Base-by-base conservation (phyloP, 2,113 vertebrate genomes). In the Sceloporus undulatus region DNA sequence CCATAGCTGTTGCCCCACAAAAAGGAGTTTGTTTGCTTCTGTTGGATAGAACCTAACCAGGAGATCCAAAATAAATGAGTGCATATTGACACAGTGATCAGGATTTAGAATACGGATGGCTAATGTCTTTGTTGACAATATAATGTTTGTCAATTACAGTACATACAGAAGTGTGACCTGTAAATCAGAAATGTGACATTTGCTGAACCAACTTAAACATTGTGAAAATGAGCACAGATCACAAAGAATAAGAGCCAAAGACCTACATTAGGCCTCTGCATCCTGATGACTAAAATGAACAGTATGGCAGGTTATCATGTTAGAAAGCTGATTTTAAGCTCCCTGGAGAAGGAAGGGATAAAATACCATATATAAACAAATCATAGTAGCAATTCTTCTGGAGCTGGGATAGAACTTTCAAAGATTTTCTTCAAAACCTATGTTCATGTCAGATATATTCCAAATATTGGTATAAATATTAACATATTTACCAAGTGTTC, bases 101-200 rank as follows among this genome's bases (percentile, higher is more conserved):
- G 89, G 81, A 91, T 87, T 93, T 92, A 90, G 70, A 86, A 91
- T 78, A 91, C 0, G 21, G 90, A 74, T 90, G 54, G 78, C 4
- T 81, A 89, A 42, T 18, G 9, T 66, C 84, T 29, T 0, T 0
- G 84, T 87, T 93, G 92, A 91, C 7, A 34, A 34, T 34, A 38
- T 83, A 86, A 92, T 87, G 2, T 75, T n/a, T 38, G 82, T 86
- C 94, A 88, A 87, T 94, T 93, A 90, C 71, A 88, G 93, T 34
- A 34, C 34, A 34, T 86, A 65, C 13, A 56, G 88, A 52, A 3
- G 38, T 9, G 19, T 25, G 7, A 25, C 40, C 48, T 70, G 21
- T 86, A 52, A 40, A 75, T 16, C 56, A 66, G 59, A 85, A 90
- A 59, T n/a, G 23, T 62, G 34, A 68, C 25, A 2, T 59, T 68